phyloP scores from a whole-genome alignment of 2,888 invertebrate species.

The Dynastes tityus region DNA sequence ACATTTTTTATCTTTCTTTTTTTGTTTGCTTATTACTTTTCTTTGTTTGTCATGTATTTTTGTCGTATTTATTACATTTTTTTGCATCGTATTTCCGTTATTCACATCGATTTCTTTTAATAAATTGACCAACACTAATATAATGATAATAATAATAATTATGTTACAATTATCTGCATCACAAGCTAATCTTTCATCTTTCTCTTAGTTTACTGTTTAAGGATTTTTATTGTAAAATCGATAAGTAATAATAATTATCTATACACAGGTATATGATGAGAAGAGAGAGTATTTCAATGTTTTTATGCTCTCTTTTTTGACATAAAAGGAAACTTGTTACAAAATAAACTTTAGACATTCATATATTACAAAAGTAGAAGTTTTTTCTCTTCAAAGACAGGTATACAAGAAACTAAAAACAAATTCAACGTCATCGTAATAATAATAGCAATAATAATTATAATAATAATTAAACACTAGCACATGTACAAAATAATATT shows the following conservation, averaged over 20 bases:
- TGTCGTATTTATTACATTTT: slow-evolving; percentile 18
- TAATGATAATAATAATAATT: slow-evolving; percentile 18
- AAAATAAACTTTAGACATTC: not conserved
- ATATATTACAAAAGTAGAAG: slow-evolving; percentile 4
- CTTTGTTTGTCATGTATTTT: slow-evolving; percentile 1
- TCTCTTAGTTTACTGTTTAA: no score
- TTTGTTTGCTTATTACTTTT: slow-evolving; percentile 18
- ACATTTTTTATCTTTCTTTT: slow-evolving; percentile 3
- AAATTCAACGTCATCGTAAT: slow-evolving; percentile 20
- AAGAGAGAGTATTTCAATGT: not conserved
- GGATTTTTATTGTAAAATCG: slow-evolving; percentile 12
- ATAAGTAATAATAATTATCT: slow-evolving; percentile 27
- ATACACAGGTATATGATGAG: slow-evolving; percentile 22
- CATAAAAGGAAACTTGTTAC: not conserved
- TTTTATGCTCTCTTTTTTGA: not conserved
- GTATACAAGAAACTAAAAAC: slow-evolving; percentile 7
- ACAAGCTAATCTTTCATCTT: slow-evolving; percentile 22
- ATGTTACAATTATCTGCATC: slow-evolving; percentile 32
- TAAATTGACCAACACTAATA: slow-evolving; percentile 31
- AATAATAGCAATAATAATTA: slow-evolving; percentile 31
- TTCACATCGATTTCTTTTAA: slow-evolving; percentile 16
- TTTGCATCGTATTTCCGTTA: slow-evolving; percentile 8
- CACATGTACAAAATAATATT: slow-evolving; percentile 45
- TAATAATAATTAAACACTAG: slow-evolving; percentile 44
- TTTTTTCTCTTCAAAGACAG: not conserved